Conservation (phyloP, 2,888 invertebrate genomes). For the Branchipolynoe longqiensis region DNA sequence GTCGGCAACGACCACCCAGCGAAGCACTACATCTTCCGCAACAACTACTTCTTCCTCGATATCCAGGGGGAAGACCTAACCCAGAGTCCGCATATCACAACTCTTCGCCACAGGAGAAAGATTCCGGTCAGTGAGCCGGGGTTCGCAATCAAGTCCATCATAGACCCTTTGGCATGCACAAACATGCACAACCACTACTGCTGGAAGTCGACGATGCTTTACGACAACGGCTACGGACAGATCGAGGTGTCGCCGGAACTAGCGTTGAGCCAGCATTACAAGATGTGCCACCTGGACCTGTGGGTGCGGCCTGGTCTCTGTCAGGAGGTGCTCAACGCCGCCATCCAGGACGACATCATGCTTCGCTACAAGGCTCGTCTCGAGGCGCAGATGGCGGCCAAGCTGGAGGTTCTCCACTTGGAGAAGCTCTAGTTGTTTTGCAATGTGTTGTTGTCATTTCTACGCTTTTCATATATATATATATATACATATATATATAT, state of each 20-base stretch:
- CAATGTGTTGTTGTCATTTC: no score
- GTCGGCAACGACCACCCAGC: conserved; percentile 37
- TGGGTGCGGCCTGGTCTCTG: conserved; percentile 36
- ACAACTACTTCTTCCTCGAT: conserved; percentile 58
- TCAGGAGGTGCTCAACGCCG: conserved; percentile 2
- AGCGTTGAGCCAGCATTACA: conserved; percentile 61
- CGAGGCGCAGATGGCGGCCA: background rate
- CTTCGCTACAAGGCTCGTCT: conserved; percentile 32
- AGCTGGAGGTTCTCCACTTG: background rate
- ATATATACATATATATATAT: no score
- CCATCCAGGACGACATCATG: conserved; percentile 34
- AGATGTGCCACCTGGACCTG: conserved; percentile 60
- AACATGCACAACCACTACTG: conserved; percentile 67
- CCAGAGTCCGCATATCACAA: conserved; percentile 1
- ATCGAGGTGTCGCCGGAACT: conserved; percentile 40
- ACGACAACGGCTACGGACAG: background rate
- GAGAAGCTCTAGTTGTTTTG: background rate
- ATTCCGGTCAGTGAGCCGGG: conserved; percentile 49
- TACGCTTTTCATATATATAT: no score
- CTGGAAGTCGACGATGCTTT: conserved; percentile 55
- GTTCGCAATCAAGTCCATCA: conserved; percentile 58
- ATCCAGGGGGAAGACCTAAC: conserved; percentile 19
- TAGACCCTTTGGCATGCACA: conserved; percentile 61
- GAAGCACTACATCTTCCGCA: conserved; percentile 40
- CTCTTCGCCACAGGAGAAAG: conserved; percentile 29